Base-by-base conservation (phyloP, 2,113 vertebrate genomes). In the Melanerpes formicivorus region DNA sequence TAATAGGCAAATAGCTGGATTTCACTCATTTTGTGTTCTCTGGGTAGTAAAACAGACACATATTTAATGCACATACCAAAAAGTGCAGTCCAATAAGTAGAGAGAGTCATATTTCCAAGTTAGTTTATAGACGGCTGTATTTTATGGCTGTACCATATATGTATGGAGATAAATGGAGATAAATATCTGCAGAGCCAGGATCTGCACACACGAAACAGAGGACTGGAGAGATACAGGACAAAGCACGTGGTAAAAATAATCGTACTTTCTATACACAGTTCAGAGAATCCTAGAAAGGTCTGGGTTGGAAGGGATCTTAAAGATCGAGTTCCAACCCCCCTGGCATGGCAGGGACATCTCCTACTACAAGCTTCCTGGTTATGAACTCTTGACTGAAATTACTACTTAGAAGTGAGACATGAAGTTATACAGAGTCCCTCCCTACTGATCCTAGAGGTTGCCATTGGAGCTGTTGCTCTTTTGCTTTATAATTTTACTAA, bases 21-120 rank as follows among this genome's bases (percentile, higher is more conserved):
- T 93, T 84, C 89, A 67, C 96, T 91, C 91, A 89, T 88, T 92
- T 87, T 83, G 82, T 80, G 90, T 90, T 94, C 91, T 95, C 65
- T 58, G n/a, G 90, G 84, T 89, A 94, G 90, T 94, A 95, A 94
- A 93, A 92, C 1, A 91, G 72, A 87, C 11, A 7, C 75, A 62
- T 92, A 91, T 91, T 94, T 95, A 92, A 95, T 59, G 89, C 48
- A 89, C 72, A 29, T 18, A 92, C 60, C 84, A 67, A 77, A 92
- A 95, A 90, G 87, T 46, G 66, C 84, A 83, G 75, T 85, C 81
- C 79, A 74, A 64, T 76, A 67, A 85, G 94, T 13, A 90, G 71
- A 65, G 70, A 46, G 75, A 79, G 83, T 42, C 71, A 50, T 89
- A 90, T 87, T 80, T 94, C 84, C 15, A 2, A 85, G 64, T 66